Conservation (phyloP, 2,888 invertebrate species). For the Eurois occulta region DNA sequence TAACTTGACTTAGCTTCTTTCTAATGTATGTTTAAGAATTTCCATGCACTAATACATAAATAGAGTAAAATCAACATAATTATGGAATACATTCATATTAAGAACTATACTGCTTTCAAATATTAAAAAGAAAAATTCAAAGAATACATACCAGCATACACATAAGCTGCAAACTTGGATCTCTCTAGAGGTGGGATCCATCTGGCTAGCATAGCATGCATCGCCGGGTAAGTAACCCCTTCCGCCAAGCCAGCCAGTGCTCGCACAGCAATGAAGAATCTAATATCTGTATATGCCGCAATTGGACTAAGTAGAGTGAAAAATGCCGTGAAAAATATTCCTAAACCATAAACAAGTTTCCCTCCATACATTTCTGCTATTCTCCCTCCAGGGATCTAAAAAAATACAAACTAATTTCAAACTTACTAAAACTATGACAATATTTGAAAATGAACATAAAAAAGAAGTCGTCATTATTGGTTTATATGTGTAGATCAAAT, state of each 20-base stretch:
- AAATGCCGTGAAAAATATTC: conserved; percentile 94
- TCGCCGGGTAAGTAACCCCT: conserved; percentile 97
- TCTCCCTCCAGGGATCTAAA: conserved; percentile 93
- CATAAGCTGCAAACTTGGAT: conserved; percentile 96
- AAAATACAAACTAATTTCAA: conserved; percentile 43
- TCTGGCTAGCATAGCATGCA: conserved; percentile 97
- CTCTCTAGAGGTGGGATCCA: conserved; percentile 98
- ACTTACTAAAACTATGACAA: neutral
- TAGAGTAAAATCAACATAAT: conserved; percentile 43
- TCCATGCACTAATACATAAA: conserved; percentile 36
- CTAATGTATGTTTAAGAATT: conserved; percentile 6
- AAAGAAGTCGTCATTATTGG: neutral
- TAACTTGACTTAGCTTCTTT: neutral
- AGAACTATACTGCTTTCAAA: neutral
- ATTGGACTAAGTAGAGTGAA: conserved; percentile 96
- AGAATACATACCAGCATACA: conserved; percentile 93
- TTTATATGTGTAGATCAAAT: neutral
- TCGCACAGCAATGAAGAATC: conserved; percentile 93
- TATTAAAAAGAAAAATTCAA: conserved; percentile 8
- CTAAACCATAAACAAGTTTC: conserved; percentile 96
- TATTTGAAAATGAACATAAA: neutral
- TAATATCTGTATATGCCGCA: conserved; percentile 92
- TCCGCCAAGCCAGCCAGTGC: conserved; percentile 96
- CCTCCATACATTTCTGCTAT: conserved; percentile 96
- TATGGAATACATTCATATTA: conserved; percentile 11